Evolutionary conservation across 2,888 invertebrate species (phyloP), one percentile per base, ranked within the genome.

Genomic region (Chrysopilus asiliformis): DNA sequence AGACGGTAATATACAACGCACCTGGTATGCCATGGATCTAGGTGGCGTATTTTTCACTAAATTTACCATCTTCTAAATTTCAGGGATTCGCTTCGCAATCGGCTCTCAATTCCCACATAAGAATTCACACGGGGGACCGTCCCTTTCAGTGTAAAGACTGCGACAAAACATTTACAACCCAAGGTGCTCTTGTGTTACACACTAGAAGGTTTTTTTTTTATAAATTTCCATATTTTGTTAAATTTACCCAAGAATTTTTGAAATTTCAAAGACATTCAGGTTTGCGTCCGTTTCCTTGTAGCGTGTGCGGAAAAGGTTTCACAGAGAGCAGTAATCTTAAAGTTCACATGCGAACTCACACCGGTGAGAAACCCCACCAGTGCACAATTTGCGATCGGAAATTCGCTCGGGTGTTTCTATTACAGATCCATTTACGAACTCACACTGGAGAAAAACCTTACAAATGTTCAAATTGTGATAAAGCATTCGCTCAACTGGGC

Each of bases 321-420:
- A 49, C 53, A 7, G 58, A 59, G 38, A 49, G 48, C 3, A 57
- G 57, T 36, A 58, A 57, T 42, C 45, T 58, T 2, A 49, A 44
- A 4, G 53, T 53, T 0, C 60, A 60, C 31, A 54, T 58, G 44
- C 49, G 50, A 6, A 51, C 51, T 0, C 60, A 60, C 40, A 59
- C 58, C 3, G 51, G 53, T 1, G 56, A 58, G 19, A 53, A 55
- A 10, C 60, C 60, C 1, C 57, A 58, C 36, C 41, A 41, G 4
- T 59, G 58, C 36, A 52, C 50, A n/a, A 29, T 51, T 2, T 60
- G 60, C 32, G 49, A 51, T 4, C 49, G 53, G 20, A 50, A 49
- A 2, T 60, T 60, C 39, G 45, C 56, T 1, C 50, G 58, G 3
- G 57, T 59, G 4, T 61, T 55, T 37, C 42, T 57, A 2, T 14